Evolutionary conservation across 92 coral and sea anemone genomes (phyloP).

Genomic region (Epizoanthus ramosus): DNA sequence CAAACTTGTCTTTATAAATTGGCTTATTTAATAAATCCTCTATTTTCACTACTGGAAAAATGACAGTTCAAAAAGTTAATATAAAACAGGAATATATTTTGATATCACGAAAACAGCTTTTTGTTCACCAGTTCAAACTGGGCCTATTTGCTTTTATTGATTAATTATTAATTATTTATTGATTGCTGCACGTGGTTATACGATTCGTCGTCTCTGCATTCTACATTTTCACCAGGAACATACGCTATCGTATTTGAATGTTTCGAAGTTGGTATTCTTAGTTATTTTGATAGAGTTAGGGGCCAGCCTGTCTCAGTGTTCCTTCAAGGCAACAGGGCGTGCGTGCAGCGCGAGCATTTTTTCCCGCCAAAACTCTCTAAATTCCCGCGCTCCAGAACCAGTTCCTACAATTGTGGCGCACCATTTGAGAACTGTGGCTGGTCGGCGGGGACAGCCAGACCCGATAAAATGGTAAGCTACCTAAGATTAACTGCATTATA

Average conservation of each 20-base stretch:
- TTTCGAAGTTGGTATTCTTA: not conserved
- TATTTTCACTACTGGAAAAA: not conserved
- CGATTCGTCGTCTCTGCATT: not conserved
- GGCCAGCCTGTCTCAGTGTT: no score
- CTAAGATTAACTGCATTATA: not conserved
- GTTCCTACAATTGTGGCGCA: no score
- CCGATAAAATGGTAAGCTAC: no score
- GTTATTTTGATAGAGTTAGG: no score
- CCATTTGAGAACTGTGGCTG: no score
- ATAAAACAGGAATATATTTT: not conserved
- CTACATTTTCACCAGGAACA: not conserved
- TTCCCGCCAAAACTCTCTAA: no score
- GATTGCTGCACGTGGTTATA: constrained; percentile 17
- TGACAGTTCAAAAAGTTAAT: not conserved
- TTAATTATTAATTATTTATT: constrained; percentile 11
- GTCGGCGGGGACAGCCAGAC: no score
- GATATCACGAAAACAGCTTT: constrained; percentile 25
- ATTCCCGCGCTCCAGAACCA: no score
- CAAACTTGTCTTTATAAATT: not conserved
- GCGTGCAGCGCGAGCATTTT: no score
- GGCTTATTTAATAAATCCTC: constrained; percentile 1
- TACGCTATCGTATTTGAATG: not conserved
- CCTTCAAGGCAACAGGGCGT: no score
- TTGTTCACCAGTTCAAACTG: not conserved
- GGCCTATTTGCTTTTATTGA: not conserved